Conservation (phyloP, 2,888 invertebrate species). For the Aricia artaxerxes region DNA sequence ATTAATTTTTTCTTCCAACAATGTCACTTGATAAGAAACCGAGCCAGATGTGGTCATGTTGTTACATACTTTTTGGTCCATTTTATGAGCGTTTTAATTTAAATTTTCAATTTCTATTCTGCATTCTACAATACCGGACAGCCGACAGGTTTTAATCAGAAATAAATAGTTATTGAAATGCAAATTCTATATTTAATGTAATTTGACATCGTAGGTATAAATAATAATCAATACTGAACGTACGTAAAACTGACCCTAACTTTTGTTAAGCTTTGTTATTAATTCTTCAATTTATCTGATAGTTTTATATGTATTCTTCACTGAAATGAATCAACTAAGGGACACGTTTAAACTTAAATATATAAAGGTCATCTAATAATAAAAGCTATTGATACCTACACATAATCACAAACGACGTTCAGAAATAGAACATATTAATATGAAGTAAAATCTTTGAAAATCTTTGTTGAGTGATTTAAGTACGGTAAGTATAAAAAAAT, state of each 20-base stretch:
- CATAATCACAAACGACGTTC: neutral
- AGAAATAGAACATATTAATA: neutral
- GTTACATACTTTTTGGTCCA: constrained; percentile 44
- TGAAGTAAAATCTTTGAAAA: neutral
- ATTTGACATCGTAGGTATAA: too few relatives aligned
- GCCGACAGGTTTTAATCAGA: neutral
- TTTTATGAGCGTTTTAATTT: constrained; percentile 42
- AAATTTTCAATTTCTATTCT: neutral
- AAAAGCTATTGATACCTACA: constrained; percentile 19
- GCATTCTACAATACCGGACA: neutral
- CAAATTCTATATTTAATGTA: too few relatives aligned
- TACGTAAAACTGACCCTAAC: too few relatives aligned
- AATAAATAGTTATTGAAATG: neutral
- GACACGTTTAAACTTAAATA: constrained; percentile 6
- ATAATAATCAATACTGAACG: too few relatives aligned
- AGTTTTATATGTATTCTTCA: neutral
- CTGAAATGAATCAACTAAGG: neutral
- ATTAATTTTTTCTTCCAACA: constrained; percentile 67
- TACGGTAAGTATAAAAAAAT: too few relatives aligned
- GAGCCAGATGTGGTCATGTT: constrained; percentile 64
- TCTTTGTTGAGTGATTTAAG: neutral
- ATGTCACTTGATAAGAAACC: constrained; percentile 68
- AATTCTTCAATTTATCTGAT: neutral
- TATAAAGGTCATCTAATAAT: constrained; percentile 20
- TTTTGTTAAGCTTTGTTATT: neutral